These are phyloP conservation scores for Falco naumanni DNA, from an alignment of 2,797 vertebrate species.

Conservation along the genomic window DNA sequence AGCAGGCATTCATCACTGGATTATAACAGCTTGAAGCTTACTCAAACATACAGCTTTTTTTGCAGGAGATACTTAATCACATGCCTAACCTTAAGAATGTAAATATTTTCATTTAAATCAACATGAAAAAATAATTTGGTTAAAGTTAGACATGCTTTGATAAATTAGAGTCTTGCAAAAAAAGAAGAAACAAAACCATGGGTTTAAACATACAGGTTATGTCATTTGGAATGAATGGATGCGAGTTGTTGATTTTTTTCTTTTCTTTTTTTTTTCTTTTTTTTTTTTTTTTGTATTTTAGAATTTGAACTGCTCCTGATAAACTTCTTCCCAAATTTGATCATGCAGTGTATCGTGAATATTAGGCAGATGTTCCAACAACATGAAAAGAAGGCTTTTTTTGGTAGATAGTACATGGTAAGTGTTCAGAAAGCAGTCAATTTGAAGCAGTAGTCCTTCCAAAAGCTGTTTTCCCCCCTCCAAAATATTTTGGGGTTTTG, in stretches of 20 bases:
- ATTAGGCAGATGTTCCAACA: neutral
- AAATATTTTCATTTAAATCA: slow-evolving; percentile 47
- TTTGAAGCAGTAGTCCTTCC: neutral
- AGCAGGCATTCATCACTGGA: neutral
- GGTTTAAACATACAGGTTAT: neutral
- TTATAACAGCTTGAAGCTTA: slow-evolving; percentile 45
- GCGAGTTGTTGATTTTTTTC: neutral
- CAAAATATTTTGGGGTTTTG: neutral
- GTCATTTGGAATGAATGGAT: slow-evolving; percentile 22
- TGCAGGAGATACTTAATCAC: slow-evolving; percentile 40
- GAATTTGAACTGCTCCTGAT: neutral
- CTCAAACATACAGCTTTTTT: slow-evolving; percentile 42
- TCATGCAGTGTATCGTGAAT: neutral
- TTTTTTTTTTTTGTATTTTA: neutral
- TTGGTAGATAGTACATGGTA: neutral
- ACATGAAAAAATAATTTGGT: slow-evolving; percentile 30
- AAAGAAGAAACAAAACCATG: slow-evolving; percentile 7
- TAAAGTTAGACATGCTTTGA: slow-evolving; percentile 35
- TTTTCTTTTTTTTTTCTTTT: neutral
- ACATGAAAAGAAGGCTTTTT: neutral
- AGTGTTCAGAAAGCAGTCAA: neutral
- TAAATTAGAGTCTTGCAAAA: slow-evolving; percentile 4
- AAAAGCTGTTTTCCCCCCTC: neutral
- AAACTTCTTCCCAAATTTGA: neutral
- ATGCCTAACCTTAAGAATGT: slow-evolving; percentile 48